Percentiles rank a stretch among this genome's conserved stretches.
phyloP scores from a whole-genome alignment of 1,140 invertebrate species.

The Ooceraea biroi region DNA sequence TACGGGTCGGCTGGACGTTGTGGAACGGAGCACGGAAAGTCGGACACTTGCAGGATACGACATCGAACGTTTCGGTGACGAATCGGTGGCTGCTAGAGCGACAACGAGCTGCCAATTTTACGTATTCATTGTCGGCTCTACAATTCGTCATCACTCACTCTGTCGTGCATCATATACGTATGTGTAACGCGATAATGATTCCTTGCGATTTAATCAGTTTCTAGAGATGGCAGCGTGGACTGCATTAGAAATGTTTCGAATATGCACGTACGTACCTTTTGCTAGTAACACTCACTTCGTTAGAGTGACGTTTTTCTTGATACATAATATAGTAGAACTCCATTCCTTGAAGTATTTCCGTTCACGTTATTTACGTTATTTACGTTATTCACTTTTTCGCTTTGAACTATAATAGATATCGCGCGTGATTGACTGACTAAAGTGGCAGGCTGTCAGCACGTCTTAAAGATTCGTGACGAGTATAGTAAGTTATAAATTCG shows the following conservation, averaged over 20 bases:
- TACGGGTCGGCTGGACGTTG: neutral
- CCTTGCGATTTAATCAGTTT: conserved; percentile 19
- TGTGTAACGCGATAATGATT: conserved; percentile 50
- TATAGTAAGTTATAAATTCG: too few relatives aligned
- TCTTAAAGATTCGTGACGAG: neutral
- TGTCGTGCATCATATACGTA: conserved; percentile 29
- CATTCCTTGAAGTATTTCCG: conserved; percentile 6
- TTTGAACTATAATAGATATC: neutral
- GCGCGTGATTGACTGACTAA: conserved; percentile 5
- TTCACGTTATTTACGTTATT: neutral
- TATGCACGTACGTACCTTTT: conserved; percentile 21
- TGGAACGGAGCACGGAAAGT: neutral
- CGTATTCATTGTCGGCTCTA: neutral
- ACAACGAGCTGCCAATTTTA: conserved; percentile 1
- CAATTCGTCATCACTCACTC: conserved; percentile 28
- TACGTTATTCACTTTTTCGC: neutral
- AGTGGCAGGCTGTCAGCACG: neutral
- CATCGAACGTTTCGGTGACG: neutral
- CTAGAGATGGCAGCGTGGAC: conserved; percentile 23
- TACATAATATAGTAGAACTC: conserved; percentile 11
- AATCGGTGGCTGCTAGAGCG: neutral
- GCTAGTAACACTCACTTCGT: neutral
- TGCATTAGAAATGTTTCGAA: neutral
- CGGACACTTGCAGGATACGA: neutral
- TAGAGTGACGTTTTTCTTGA: conserved; percentile 4